These are phyloP conservation scores for Pipra filicauda DNA, from an alignment of 2,113 vertebrate species.

Conservation along the genomic window DNA sequence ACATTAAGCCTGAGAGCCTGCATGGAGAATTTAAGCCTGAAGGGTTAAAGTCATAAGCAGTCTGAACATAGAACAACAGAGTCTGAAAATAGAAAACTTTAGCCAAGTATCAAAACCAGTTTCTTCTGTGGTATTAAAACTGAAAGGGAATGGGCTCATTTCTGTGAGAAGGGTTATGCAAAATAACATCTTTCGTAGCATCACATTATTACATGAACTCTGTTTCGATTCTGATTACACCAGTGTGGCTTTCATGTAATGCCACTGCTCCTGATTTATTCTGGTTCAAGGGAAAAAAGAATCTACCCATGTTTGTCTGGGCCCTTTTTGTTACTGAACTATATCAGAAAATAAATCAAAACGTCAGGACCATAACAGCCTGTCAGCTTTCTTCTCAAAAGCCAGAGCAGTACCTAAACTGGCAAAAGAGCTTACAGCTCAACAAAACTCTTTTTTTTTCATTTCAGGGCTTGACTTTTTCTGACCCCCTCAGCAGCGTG, in stretches of 20 bases:
- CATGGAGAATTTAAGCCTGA: not conserved
- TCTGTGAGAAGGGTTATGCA: not conserved
- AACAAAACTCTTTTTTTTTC: not conserved
- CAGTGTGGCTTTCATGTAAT: not conserved
- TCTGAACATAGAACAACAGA: not conserved
- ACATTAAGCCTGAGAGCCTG: rapidly evolving
- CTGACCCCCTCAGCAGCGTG: not conserved
- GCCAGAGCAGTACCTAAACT: not conserved
- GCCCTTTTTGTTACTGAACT: not conserved
- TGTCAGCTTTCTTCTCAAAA: conserved; percentile 25
- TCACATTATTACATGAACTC: not conserved
- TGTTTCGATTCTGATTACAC: not conserved
- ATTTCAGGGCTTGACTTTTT: not conserved
- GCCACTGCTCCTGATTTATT: not conserved
- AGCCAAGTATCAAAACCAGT: not conserved
- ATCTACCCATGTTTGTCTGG: not conserved
- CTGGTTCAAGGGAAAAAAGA: conserved; percentile 4
- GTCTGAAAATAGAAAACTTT: not conserved
- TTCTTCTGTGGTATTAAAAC: not conserved
- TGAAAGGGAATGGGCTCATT: not conserved
- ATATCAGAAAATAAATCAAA: conserved; percentile 42
- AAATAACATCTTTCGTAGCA: not conserved
- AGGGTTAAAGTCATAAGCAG: not conserved
- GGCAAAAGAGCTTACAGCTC: not conserved
- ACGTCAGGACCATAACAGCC: not conserved